Conservation (phyloP, 2,113 vertebrate species). For the Rynchops niger region DNA sequence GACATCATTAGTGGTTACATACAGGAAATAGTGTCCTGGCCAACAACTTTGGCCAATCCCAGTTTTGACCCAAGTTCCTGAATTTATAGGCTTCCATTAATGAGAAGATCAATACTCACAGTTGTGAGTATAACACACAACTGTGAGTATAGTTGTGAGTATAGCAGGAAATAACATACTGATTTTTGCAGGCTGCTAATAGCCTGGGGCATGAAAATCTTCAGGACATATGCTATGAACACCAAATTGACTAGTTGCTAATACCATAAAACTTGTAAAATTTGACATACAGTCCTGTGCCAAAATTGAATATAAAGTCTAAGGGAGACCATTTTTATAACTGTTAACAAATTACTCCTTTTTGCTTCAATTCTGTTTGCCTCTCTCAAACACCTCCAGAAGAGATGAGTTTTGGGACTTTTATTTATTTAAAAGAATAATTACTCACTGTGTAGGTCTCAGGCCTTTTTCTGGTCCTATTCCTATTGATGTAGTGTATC, state of each 20-base stretch:
- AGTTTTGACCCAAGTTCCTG: background rate
- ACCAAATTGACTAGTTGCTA: background rate
- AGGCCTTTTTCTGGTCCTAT: background rate
- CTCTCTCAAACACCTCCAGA: background rate
- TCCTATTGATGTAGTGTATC: background rate
- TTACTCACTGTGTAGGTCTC: background rate
- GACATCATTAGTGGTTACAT: rapidly evolving
- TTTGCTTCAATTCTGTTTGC: background rate
- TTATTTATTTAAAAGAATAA: background rate
- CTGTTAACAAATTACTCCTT: background rate
- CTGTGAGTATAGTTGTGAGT: no score
- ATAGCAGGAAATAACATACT: background rate
- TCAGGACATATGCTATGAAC: background rate
- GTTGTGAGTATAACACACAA: background rate
- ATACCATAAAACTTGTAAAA: background rate
- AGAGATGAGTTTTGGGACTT: background rate
- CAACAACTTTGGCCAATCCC: background rate
- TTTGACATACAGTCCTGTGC: background rate
- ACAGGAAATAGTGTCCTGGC: background rate
- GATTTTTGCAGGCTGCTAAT: background rate
- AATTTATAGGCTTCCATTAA: background rate
- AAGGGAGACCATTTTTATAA: background rate
- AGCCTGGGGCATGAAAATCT: background rate
- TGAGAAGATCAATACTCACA: background rate
- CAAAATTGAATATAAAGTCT: background rate